phyloP scores from a whole-genome alignment of 2,888 invertebrate genomes.

The Dichetophora obliterata region DNA sequence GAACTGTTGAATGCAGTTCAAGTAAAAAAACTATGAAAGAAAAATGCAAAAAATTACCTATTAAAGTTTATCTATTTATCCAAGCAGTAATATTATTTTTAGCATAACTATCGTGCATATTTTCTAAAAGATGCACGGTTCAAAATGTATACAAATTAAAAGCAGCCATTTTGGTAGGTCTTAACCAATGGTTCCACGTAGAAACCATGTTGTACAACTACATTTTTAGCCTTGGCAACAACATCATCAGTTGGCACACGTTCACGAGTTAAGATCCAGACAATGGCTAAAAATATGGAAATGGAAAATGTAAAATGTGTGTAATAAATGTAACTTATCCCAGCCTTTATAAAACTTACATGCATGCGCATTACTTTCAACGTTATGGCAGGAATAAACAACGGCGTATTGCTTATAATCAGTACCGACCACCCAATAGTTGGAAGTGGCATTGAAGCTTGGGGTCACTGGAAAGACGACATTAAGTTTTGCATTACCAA shows the following conservation, averaged over 20 bases:
- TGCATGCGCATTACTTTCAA: constrained; percentile 28
- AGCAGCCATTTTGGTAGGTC: constrained; percentile 49
- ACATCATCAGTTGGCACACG: constrained; percentile 36
- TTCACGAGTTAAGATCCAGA: constrained; percentile 54
- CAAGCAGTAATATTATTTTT: too few relatives aligned
- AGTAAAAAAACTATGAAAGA: too few relatives aligned
- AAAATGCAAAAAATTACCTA: too few relatives aligned
- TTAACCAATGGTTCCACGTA: constrained; percentile 42
- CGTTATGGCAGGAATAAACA: constrained; percentile 72
- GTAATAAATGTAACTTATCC: constrained; percentile 50
- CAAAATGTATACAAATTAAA: too few relatives aligned
- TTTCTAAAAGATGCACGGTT: too few relatives aligned
- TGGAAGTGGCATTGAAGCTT: constrained; percentile 39
- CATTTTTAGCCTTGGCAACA: constrained; percentile 34
- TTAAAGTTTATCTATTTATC: too few relatives aligned
- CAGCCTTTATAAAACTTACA: constrained; percentile 41
- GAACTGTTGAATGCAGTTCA: too few relatives aligned
- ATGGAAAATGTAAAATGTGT: too few relatives aligned
- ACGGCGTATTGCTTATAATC: constrained; percentile 74
- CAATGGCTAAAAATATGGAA: constrained; percentile 35
- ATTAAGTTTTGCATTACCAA: constrained; percentile 45
- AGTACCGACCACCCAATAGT: constrained; percentile 74
- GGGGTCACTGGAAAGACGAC: constrained; percentile 47
- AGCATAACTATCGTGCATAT: too few relatives aligned
- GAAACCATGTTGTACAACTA: constrained; percentile 42